A percentile compares a stretch with the other conserved stretches of the same genome.
Evolutionary conservation across 2,113 vertebrate genomes (phyloP).

Genomic region (Anser cygnoides): DNA sequence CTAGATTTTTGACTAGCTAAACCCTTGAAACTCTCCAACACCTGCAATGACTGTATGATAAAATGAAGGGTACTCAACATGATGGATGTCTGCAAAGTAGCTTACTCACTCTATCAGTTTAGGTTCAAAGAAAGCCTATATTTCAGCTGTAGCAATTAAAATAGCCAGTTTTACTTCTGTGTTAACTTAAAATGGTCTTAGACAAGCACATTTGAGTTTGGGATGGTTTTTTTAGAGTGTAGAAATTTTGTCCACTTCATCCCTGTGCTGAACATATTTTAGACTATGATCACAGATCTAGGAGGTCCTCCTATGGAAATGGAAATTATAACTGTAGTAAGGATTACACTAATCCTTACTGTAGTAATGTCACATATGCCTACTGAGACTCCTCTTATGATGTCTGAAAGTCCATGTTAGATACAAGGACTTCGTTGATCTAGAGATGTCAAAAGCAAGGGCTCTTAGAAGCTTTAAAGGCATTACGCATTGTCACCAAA

Average conservation of each 20-base stretch:
- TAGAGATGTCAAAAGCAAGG: background rate
- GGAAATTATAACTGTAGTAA: background rate
- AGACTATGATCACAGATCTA: background rate
- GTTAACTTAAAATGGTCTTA: background rate
- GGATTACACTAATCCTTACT: background rate
- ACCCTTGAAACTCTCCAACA: background rate
- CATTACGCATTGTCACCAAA: background rate
- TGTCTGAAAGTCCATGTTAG: background rate
- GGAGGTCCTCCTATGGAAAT: background rate
- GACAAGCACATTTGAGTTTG: background rate
- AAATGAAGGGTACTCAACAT: background rate
- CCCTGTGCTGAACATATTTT: background rate
- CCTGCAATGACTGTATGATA: background rate
- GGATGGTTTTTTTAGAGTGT: background rate
- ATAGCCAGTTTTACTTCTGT: background rate
- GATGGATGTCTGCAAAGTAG: background rate
- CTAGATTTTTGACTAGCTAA: background rate
- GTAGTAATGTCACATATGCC: background rate
- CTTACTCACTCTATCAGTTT: background rate
- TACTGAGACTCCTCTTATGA: background rate
- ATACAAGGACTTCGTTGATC: background rate
- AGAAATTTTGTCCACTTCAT: background rate
- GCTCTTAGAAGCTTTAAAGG: background rate
- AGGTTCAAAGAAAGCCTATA: background rate
- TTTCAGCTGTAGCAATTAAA: background rate